phyloP scores from a whole-genome alignment of 2,888 invertebrate genomes.

The Endomychus coccineus region DNA sequence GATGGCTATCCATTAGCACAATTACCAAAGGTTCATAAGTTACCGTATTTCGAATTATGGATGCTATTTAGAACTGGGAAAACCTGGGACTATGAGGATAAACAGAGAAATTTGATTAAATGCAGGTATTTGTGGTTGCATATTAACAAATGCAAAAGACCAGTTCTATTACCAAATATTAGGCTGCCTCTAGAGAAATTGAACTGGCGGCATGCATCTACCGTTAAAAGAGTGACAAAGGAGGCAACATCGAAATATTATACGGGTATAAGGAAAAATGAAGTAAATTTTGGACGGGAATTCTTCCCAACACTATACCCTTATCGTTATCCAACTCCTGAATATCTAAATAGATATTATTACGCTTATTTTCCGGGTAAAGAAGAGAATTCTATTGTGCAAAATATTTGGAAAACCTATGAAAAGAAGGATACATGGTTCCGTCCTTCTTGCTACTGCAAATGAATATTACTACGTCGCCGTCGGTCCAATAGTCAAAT shows the following conservation, averaged over 20 bases:
- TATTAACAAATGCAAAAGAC: too few species aligned
- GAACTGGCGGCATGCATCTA: conserved; percentile 30
- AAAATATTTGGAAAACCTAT: conserved; percentile 7
- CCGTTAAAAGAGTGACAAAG: conserved; percentile 25
- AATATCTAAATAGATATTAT: conserved; percentile 34
- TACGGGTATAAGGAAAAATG: conserved; percentile 28
- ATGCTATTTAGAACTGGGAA: conserved; percentile 33
- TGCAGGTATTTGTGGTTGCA: too few species aligned
- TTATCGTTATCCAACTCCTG: conserved; percentile 34
- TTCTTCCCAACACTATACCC: conserved; percentile 35
- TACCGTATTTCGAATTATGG: conserved; percentile 41
- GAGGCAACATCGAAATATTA: conserved; percentile 24
- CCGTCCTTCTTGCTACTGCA: conserved; percentile 9
- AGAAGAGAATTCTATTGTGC: conserved; percentile 29
- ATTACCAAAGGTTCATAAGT: conserved; percentile 35
- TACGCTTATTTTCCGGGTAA: conserved; percentile 38
- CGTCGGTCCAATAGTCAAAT: too few species aligned
- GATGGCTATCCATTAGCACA: conserved; percentile 41
- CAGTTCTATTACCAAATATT: too few species aligned
- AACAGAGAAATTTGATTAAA: conserved; percentile 17
- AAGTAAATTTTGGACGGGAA: conserved; percentile 34
- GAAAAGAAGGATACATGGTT: conserved; percentile 10
- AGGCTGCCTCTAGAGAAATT: too few species aligned
- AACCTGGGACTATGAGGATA: conserved; percentile 30
- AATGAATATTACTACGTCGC: too few species aligned